Conservation (phyloP, 1,140 invertebrate species). For the Trichomalopsis sarcophagae region DNA sequence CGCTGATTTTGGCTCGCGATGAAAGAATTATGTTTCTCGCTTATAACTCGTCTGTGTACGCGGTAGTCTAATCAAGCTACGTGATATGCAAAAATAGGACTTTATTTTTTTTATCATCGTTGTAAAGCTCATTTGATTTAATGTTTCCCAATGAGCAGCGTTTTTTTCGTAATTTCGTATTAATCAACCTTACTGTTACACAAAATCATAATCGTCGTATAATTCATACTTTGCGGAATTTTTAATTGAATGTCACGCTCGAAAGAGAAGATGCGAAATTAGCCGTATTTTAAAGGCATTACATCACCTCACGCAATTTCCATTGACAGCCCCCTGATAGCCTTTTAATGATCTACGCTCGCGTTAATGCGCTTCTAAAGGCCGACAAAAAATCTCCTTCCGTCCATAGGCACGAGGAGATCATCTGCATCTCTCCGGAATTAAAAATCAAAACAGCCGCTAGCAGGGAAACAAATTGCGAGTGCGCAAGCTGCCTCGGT, state of each 20-base stretch:
- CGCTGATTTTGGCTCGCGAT: not conserved
- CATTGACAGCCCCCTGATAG: not conserved
- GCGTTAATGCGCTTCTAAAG: slow-evolving; percentile 9
- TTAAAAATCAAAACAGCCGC: not conserved
- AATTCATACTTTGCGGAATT: not conserved
- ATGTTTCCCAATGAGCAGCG: too few relatives aligned
- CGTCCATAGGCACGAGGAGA: not conserved
- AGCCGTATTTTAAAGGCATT: not conserved
- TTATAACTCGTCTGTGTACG: not conserved
- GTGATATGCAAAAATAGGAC: slow-evolving; percentile 43
- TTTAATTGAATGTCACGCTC: not conserved
- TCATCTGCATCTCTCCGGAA: not conserved
- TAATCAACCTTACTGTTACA: not conserved
- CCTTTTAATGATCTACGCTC: slow-evolving; percentile 19
- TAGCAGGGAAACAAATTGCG: slow-evolving; percentile 6
- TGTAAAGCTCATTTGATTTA: too few relatives aligned
- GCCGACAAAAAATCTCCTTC: not conserved
- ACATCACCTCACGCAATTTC: not conserved
- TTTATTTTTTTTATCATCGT: not conserved
- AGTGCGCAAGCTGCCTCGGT: not conserved
- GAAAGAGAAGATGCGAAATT: not conserved
- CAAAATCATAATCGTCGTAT: not conserved
- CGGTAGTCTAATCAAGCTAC: slow-evolving; percentile 41
- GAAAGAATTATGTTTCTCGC: not conserved
- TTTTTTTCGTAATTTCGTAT: not conserved